Base-by-base conservation (phyloP, 2,797 vertebrate species). In the Cheirogaleus major region DNA sequence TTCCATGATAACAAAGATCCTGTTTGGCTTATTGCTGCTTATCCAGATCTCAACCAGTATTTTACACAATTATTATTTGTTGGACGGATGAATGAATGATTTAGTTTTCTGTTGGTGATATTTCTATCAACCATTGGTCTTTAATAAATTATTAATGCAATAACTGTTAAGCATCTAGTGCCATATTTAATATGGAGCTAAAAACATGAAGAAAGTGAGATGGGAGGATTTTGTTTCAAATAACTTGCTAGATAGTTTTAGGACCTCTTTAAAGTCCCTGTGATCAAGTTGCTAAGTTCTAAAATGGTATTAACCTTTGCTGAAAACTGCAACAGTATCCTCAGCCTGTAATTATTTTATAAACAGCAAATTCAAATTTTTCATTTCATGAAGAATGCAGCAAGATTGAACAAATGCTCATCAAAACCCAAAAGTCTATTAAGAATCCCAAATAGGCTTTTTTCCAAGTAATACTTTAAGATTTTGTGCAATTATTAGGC, bases 81-180 rank as follows among this genome's bases (percentile, higher is more conserved):
- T 70, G 35, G 48, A 43, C 65, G 14, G 14, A 76, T 86, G 30
- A 80, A 73, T 86, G 23, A 73, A 89, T 92, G 59, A n/a, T 79
- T 83, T 89, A 17, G 4, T 41, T 94, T 87, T 95, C 88, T 84
- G 14, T 80, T 73, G 23, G 17, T 73, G 18, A 6, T 52, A 76
- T 75, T 92, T 88, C 50, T 81, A 63, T 50, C 61, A 79, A 57
- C 32, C 35, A n/a, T 2, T 55, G 35, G 9, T 45, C 52, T 78
- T 97, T 94, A 75, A 89, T 69, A 52, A 79, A 69, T 83, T 35
- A 83, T 80, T 87, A 92, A 85, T 38, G 87, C n/a, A 84, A 2
- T 90, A 93, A 92, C n/a, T 50, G 17, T 72, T 97, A 76, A 95
- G 65, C 38, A 89, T 73, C 50, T 41, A 55, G 30, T 78, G 18